These are phyloP conservation scores for Delichon dasypus DNA, from an alignment of 2,797 vertebrate species.

Conservation along the genomic window DNA sequence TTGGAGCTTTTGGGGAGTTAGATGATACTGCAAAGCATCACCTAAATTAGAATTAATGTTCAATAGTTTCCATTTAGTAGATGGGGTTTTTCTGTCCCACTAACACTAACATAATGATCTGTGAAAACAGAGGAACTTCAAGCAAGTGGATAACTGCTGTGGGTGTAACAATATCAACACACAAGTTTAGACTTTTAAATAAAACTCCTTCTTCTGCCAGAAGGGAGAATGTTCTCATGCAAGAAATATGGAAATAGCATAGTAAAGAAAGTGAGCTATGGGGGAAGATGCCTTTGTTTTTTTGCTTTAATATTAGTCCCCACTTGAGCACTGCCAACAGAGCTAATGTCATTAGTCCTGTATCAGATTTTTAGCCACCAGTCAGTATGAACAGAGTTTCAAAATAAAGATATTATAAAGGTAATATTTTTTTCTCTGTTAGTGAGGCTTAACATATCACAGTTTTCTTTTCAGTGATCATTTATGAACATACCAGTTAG, in stretches of 20 bases:
- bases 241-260: not conserved
- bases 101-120: not conserved
- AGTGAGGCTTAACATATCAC: not conserved
- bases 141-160: not conserved
- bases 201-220: not conserved
- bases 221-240: not conserved
- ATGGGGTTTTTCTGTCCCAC: not conserved
- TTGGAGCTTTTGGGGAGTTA: not conserved
- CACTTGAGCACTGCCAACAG: not conserved
- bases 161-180: not conserved
- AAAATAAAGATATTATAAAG: not conserved
- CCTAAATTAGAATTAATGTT: not conserved
- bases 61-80: not conserved
- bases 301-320: not conserved
- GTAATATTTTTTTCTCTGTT: not conserved
- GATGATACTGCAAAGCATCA: fast-evolving
- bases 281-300: not conserved
- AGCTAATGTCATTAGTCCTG: not conserved
- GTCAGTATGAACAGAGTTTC: not conserved
- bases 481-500: not conserved
- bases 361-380: not conserved
- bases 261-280: not conserved
- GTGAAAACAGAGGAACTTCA: not conserved
- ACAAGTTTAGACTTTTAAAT: not conserved
- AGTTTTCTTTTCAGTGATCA: not conserved